Percentiles rank a stretch among this genome's conserved stretches.
Conservation (phyloP, 2,113 vertebrate genomes). For the Oxyura jamaicensis region DNA sequence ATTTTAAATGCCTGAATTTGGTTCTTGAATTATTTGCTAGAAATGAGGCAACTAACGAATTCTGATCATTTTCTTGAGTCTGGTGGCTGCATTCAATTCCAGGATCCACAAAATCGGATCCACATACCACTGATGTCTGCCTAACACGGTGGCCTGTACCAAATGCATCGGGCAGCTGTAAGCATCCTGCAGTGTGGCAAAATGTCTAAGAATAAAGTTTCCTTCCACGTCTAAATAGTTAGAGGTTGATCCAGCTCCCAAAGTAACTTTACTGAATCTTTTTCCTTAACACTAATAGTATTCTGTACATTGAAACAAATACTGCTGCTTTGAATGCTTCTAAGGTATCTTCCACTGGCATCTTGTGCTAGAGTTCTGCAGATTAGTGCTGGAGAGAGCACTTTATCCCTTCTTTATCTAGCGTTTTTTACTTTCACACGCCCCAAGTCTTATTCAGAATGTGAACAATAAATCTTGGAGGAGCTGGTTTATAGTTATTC, state of each 20-base stretch:
- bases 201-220: not conserved
- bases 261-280: not conserved
- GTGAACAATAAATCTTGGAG: not conserved
- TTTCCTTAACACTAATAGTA: not conserved
- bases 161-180: not conserved
- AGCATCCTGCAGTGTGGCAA: not conserved
- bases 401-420: not conserved
- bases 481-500: not conserved
- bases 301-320: not conserved
- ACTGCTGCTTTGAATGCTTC: not conserved
- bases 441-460: not conserved
- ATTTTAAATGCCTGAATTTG: not conserved
- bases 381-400: not conserved
- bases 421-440: constrained; percentile 5
- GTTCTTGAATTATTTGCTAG: not conserved
- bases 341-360: not conserved
- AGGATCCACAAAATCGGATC: not conserved
- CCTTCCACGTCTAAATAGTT: not conserved
- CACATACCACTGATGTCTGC: not conserved
- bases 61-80: not conserved
- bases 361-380: not conserved
- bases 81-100: not conserved
- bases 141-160: not conserved
- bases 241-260: not conserved
- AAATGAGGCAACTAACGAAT: not conserved